Base-by-base conservation (phyloP, 2,888 invertebrate genomes). In the Eueremaeus valkanovi region DNA sequence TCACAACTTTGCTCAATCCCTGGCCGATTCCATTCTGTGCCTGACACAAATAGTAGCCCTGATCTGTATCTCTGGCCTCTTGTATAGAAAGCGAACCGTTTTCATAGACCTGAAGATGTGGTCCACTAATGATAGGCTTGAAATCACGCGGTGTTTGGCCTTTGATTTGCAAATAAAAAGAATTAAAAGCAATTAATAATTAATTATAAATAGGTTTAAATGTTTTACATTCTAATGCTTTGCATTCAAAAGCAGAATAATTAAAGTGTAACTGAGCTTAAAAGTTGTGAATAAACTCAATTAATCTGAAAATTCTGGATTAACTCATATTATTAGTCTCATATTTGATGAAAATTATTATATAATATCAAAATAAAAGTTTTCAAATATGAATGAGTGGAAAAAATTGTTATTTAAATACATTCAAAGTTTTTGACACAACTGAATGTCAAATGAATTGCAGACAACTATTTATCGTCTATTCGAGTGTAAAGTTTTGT, bases 1-100 rank as follows among this genome's bases (percentile, higher is more conserved):
- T 75, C n/a, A 80, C 78, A 13, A 80, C 80, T 78, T 80, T 80
- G 66, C 80, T 80, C 49, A 80, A 75, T 18, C 79, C 79, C 33
- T 78, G 78, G 6, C 79, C 79, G 18, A 80, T 77, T 0, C 79
- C 78, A 29, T 80, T 80, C 29, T 77, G 75, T 16, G 80, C 79
- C 73, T 80, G 79, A 49, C 80, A 80, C 58, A 80, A 63, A 58
- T 80, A 80, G 40, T 76, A 79, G 5, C 79, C 79, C 18, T 77
- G 77, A 31, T 80, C 80, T n/a, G 77, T 68, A 49, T 78, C 78
- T n/a, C 77, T 77, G 31, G 79, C 79, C 21, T 78, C 78, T 13
- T 76, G 73, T 21, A 80, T 78, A 11, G 77, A 75, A 11, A 80
- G 76, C 0, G 79, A 78, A 13, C 79, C 79, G 49, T 80, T 80